Evolutionary conservation across 2,113 vertebrate species (phyloP), one percentile per base, ranked within the genome.

Genomic region (Tringa solitaria): DNA sequence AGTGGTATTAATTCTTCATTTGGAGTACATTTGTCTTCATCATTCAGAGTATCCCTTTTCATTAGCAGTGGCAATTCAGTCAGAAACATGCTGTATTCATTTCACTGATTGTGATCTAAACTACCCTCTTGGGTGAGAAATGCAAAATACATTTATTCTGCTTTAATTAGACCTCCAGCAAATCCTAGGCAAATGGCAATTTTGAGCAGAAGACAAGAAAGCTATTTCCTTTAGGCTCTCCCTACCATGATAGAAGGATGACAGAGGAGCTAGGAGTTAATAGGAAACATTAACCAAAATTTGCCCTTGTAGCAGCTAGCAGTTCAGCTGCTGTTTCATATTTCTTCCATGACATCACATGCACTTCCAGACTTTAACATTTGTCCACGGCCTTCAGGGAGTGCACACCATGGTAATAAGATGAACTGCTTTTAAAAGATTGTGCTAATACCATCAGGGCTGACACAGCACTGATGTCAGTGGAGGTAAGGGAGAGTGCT

Each of bases 241-340:
- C 32, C 60, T 76, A 37, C 74, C 10, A 35, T 0, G 1, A 91
- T 4, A 80, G 45, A 67, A 87, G 63, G 59, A 87, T 89, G 95
- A 94, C 91, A 94, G 94, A 96, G 67, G 89, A 93, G 67, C 56
- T 76, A 82, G 53, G 86, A 95, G 57, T 96, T 96, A 95, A 96
- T 89, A 93, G 81, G 84, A 85, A 95, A 51, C 89, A 92, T 96
- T 96, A 96, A 87, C 84, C 81, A 95, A 87, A 94, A 74, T 95
- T 67, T 95, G 94, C 87, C 95, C 95, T 94, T 95, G 84, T 46
- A 95, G 89, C 80, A 95, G 59, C 69, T 75, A 92, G 83, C 69
- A 37, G 60, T 73, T 96, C 90, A 73, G 65, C 74, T 74, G 93
- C 91, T 4, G 3, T 89, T 92, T 85, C 93, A 91, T 96, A 94